Evolutionary conservation across 2,888 invertebrate genomes (phyloP), one percentile per base, ranked within the genome.

Genomic region (Mellilla xanthometata): DNA sequence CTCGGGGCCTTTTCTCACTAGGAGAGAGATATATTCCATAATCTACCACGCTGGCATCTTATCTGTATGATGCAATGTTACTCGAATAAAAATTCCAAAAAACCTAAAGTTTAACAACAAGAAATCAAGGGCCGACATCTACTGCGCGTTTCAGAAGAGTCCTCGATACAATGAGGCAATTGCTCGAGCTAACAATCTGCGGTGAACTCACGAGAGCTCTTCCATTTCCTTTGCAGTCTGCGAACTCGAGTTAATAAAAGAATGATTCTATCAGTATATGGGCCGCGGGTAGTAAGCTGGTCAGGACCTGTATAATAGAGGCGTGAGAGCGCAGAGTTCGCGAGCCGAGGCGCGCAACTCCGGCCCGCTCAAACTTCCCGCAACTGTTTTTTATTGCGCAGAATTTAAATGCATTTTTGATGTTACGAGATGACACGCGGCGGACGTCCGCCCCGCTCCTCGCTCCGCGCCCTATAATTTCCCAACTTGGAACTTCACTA

Each of bases 371-470:
- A 88, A 89, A 87, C 81, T 88, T 88, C 78, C 75, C 76, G 81
- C 79, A 81, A 81, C 84, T 82, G 85, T 88, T 89, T 89, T 89
- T 89, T 88, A 88, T 89, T 89, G 89, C 87, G 84, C 84, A 73
- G 82, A 88, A 88, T 90, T 86, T 90, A 90, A 90, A 90, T 90
- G 90, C 90, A 90, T 90, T 90, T 90, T 90, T 90, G 90, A 87
- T 90, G 90, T 90, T 84, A 86, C 84, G 87, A 88, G 86, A 89
- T 89, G 89, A 89, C 89, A 89, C 87, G 84, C 88, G 81, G 87
- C 86, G 86, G 86, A 84, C 87, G 81, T 81, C 81, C 81, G 77
- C 79, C 74, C 63, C 65, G 24, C 24, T 30, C 52, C 35, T 49
- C 54, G 56, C 70, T 62, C 76, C 73, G 70, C 76, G 76, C 76